Base-by-base conservation (phyloP, 2,113 vertebrate genomes). In the Grammomys dolichurus region DNA sequence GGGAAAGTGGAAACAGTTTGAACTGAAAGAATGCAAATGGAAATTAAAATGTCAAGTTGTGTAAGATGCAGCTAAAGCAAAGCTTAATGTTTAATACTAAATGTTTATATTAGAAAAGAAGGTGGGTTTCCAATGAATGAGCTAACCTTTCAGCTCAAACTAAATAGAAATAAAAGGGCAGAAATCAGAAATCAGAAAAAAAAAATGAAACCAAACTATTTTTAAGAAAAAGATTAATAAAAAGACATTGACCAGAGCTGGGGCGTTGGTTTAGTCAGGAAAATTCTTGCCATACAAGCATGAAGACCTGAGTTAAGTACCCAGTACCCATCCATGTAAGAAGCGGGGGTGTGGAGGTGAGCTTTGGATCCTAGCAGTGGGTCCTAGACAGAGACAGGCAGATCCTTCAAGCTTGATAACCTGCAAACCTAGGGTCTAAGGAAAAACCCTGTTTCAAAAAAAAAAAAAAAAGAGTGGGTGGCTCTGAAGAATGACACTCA, bases 71-170 rank as follows among this genome's bases (percentile, higher is more conserved):
- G 43, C 19, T 63, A 92, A 81, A 81, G 22, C 75, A 81, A 3
- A 58, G 60, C 17, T 90, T 92, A 82, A 75, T 36, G 92, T 84
- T 93, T 87, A 95, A 90, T 69, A 72, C 26, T 77, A 92, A 69
- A 70, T 92, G n/a, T 65, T 90, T 36, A 54, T 19, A 36, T 58
- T 95, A 77, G 82, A 69, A 28, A 88, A 43, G 51, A 96, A 43
- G 13, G 65, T 78, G 73, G 13, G 11, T 54, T 73, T 28, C 54
- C 70, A 87, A 70, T 16, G 19, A 80, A 63, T n/a, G 54, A 70
- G 67, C 67, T 82, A 70, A 72, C 40, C 46, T 95, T 96, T 77
- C 75, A 56, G 43, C 36, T 95, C 84, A 54, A 90, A 90, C 11
- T 73, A 84, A 82, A 60, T 43, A 89, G 54, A 80, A 89, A 84